A percentile compares a stretch with the other conserved stretches of the same genome.
phyloP scores from a whole-genome alignment of 2,888 invertebrate genomes.

The Oxyteleia sp. region DNA sequence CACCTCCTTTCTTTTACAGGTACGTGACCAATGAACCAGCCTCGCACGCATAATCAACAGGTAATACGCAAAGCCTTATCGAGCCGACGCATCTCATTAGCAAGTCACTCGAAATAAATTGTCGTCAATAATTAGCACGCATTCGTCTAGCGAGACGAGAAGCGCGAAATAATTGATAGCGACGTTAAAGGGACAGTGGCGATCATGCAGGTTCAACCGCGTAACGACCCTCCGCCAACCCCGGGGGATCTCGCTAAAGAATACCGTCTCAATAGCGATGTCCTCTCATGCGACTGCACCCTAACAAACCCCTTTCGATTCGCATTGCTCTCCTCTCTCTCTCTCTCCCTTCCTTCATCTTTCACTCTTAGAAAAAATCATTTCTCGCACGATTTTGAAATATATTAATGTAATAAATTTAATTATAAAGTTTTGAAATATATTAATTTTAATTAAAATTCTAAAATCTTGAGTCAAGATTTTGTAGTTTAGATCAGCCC shows the following conservation, averaged over 20 bases:
- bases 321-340: slow-evolving; percentile 53
- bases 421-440: no score
- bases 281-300: slow-evolving; percentile 76
- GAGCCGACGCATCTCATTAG: slow-evolving; percentile 36
- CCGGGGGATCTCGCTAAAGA: slow-evolving; percentile 80
- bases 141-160: slow-evolving; percentile 84
- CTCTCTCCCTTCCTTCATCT: slow-evolving; percentile 8
- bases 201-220: slow-evolving; percentile 82
- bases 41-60: slow-evolving; percentile 50
- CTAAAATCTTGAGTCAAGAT: no score
- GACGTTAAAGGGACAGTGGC: slow-evolving; percentile 83
- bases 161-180: slow-evolving; percentile 85
- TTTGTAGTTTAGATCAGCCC: no score
- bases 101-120: slow-evolving; percentile 64
- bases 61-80: slow-evolving; percentile 44
- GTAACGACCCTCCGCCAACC: slow-evolving; percentile 80
- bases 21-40: slow-evolving; percentile 25
- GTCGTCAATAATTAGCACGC: slow-evolving; percentile 66
- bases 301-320: slow-evolving; percentile 74
- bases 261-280: slow-evolving; percentile 80
- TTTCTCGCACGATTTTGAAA: no score
- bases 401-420: no score
- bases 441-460: no score
- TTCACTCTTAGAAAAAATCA: no score
- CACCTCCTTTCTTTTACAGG: slow-evolving; percentile 29